Evolutionary conservation across 2,888 invertebrate genomes (phyloP).

Genomic region (Lochmaea crataegi): DNA sequence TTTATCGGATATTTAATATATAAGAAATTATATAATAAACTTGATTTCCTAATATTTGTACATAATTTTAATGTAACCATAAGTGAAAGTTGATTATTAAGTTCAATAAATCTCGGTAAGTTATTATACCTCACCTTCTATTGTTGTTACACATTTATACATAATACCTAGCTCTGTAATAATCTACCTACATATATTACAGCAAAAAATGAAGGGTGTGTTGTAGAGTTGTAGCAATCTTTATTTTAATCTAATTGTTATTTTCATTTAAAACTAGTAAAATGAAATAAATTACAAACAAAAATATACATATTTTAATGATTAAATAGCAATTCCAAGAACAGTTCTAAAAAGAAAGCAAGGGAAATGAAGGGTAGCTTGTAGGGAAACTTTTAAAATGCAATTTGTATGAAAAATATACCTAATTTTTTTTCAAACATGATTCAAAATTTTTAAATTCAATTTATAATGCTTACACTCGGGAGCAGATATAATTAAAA

Average conservation of each 20-base stretch:
- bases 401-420: too few relatives aligned
- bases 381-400: too few relatives aligned
- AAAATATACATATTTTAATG: too few relatives aligned
- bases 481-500: too few relatives aligned
- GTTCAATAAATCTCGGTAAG: constrained; percentile 11
- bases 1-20: background rate
- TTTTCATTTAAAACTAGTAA: background rate
- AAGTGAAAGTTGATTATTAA: constrained; percentile 39
- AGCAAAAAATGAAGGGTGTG: constrained; percentile 10
- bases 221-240: background rate
- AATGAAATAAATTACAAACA: background rate
- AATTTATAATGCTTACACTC: too few relatives aligned
- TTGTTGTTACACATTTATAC: constrained; percentile 16
- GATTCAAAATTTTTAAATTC: too few relatives aligned
- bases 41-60: constrained; percentile 32
- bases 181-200: constrained; percentile 9
- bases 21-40: constrained; percentile 36
- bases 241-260: background rate
- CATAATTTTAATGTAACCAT: constrained; percentile 12
- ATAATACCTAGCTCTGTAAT: constrained; percentile 19
- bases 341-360: too few relatives aligned
- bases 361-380: too few relatives aligned
- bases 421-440: too few relatives aligned
- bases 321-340: too few relatives aligned
- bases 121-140: constrained; percentile 29